These are phyloP conservation scores for Toxostoma redivivum DNA, from an alignment of 2,113 vertebrate genomes.

Conservation along the genomic window DNA sequence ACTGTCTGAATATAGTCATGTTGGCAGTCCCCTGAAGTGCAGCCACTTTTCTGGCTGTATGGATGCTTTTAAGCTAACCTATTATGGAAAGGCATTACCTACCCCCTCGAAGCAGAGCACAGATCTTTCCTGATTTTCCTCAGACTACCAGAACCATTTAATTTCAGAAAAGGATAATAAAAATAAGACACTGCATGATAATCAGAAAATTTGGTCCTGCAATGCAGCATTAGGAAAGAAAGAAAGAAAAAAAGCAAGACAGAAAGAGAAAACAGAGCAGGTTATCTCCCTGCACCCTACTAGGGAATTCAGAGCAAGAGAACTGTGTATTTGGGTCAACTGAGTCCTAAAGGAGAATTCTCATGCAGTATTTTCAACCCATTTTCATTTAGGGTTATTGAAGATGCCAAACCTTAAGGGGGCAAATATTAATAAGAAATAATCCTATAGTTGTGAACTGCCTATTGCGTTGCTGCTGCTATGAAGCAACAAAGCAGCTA, in stretches of 20 bases:
- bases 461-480: background rate
- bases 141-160: background rate
- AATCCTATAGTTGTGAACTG: background rate
- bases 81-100: background rate
- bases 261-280: background rate
- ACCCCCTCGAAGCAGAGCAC: background rate
- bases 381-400: constrained; percentile 12
- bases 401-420: constrained; percentile 14
- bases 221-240: constrained; percentile 47
- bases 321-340: constrained; percentile 67
- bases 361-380: constrained; percentile 42
- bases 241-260: background rate
- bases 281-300: constrained; percentile 8
- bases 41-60: background rate
- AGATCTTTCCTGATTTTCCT: background rate
- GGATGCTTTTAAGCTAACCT: background rate
- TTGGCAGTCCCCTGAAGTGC: constrained; percentile 13
- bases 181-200: constrained; percentile 45
- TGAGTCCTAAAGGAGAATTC: constrained; percentile 61
- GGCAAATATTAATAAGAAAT: constrained; percentile 23
- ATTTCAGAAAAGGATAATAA: background rate
- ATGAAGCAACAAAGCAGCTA: background rate
- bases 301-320: constrained; percentile 35
- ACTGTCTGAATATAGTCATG: background rate
- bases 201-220: constrained; percentile 53